Evolutionary conservation across 2,113 vertebrate species (phyloP), one percentile per base, ranked within the genome.

Genomic region (Myotis davidii): DNA sequence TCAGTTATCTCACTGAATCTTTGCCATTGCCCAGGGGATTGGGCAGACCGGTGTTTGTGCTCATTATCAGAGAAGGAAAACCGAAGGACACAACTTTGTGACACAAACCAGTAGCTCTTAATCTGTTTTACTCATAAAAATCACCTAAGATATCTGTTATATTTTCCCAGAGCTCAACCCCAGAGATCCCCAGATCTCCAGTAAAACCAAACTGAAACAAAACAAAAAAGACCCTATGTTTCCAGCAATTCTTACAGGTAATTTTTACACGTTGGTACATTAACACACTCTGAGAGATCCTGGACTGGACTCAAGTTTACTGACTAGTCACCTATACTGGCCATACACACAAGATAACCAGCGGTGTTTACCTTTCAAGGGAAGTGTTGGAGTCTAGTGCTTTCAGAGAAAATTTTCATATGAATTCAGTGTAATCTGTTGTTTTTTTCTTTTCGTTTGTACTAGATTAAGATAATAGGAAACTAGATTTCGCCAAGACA

Each of bases 401-500:
- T 73, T 73, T 67, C 39, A 85, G 45, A 37, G n/a, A 45, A 81
- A 61, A n/a, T 70, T 78, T 88, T 85, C 9, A 4, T 72, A 39
- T 59, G 59, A 93, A 83, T 90, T 85, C 52, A 78, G 29, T 17
- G 3, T n/a, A 13, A 73, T 69, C 11, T 79, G 9, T 12, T 21
- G 45, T 27, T 39, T n/a, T 17, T 12, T 50, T 12, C 32, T 16
- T 37, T 64, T 76, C 69, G 18, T 34, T 82, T 78, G 45, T 39
- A 45, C 56, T 70, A 69, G 23, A 48, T 45, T 74, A 92, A 7
- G n/a, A 92, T 84, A 87, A 87, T 64, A 92, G 59, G 73, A 95
- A 96, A 69, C 14, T 12, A 88, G 23, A 74, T 70, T 39, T 77
- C 74, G 72, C 77, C 95, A 96, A 96, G 70, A 92, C 59, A 90